These are phyloP conservation scores for Condylura cristata DNA, from an alignment of 2,113 vertebrate species.

Conservation along the genomic window DNA sequence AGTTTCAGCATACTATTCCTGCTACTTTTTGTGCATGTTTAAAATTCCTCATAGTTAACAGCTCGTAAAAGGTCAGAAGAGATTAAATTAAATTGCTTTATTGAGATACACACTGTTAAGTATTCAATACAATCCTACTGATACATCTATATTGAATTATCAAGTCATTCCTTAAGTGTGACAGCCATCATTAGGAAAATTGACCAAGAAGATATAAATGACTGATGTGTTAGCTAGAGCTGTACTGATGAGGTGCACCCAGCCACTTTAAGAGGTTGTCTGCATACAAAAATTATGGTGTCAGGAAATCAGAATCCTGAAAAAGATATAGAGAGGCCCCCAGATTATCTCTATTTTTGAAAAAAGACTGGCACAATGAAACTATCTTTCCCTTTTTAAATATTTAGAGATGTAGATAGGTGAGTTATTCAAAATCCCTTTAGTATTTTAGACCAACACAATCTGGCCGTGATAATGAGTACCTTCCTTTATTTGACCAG, in stretches of 20 bases:
- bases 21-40: not conserved
- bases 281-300: not conserved
- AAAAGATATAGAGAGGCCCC: not conserved
- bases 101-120: not conserved
- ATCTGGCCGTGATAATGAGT: not conserved
- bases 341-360: constrained; percentile 2
- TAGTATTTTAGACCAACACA: not conserved
- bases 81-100: not conserved
- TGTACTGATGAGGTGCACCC: not conserved
- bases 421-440: not conserved
- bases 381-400: constrained; percentile 24
- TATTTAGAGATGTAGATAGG: not conserved
- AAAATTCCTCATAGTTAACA: not conserved
- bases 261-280: not conserved
- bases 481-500: not conserved
- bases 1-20: not conserved
- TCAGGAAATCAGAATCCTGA: not conserved
- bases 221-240: not conserved
- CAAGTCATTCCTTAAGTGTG: not conserved
- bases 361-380: not conserved
- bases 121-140: not conserved
- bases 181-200: not conserved
- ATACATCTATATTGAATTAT: not conserved
- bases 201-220: not conserved
- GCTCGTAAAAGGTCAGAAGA: not conserved